Base-by-base conservation (phyloP, 1,140 invertebrate genomes). In the Argopecten irradians region DNA sequence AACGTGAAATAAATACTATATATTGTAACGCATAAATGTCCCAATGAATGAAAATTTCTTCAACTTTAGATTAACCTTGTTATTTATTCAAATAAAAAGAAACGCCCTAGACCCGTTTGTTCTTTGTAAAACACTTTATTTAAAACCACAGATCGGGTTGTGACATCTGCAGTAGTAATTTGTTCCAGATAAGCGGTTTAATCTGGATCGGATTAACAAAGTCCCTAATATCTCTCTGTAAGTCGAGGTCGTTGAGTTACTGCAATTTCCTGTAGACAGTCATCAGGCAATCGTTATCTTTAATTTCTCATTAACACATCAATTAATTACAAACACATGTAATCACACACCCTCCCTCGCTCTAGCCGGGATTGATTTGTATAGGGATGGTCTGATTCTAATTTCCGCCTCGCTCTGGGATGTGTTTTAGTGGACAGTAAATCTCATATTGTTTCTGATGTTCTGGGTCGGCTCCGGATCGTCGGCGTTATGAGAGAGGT, bases 101-200 rank as follows among this genome's bases (percentile, higher is more conserved):
- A n/a, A n/a, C n/a, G n/a, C n/a, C n/a, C n/a, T n/a, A n/a, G n/a
- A n/a, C n/a, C n/a, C n/a, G n/a, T n/a, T n/a, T n/a, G n/a, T n/a
- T n/a, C n/a, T n/a, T n/a, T n/a, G n/a, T n/a, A n/a, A n/a, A n/a
- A n/a, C n/a, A n/a, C n/a, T n/a, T n/a, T n/a, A n/a, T n/a, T n/a
- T n/a, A n/a, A n/a, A n/a, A n/a, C n/a, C n/a, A n/a, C n/a, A n/a
- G n/a, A n/a, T n/a, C n/a, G n/a, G n/a, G n/a, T n/a, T n/a, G n/a
- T n/a, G n/a, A n/a, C n/a, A 39, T 5, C 43, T 55, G 55, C n/a
- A 71, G 11, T n/a, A 71, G 55, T 28, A 46, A 14, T 46, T 11
- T 71, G 55, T n/a, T 71, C 55, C n/a, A 28, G 55, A 71, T 71
- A n/a, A 71, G 55, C 55, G n/a, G 55, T 71, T 71, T n/a, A n/a